A percentile compares a stretch with the other conserved stretches of the same genome.
phyloP scores from a whole-genome alignment of 2,113 vertebrate species.

The Platycercus adscitus region DNA sequence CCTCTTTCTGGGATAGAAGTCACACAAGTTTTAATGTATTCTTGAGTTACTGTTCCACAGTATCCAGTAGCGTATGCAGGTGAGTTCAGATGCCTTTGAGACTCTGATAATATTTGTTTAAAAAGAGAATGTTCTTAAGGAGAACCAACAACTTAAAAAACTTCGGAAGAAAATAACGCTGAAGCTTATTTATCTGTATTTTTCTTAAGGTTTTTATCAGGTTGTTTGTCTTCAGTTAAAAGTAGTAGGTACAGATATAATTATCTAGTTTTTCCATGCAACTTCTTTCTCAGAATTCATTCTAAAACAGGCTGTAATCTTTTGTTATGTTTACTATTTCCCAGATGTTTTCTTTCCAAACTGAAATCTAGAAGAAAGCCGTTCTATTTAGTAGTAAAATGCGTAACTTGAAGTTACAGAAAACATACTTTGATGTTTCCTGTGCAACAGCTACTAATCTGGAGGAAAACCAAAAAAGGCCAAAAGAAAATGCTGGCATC shows the following conservation, averaged over 20 bases:
- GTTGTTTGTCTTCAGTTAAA: not conserved
- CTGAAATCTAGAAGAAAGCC: not conserved
- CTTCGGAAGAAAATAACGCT: not conserved
- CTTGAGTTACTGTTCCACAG: not conserved
- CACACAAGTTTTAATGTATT: not conserved
- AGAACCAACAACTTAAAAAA: not conserved
- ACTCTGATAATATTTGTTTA: not conserved
- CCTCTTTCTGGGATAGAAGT: not conserved
- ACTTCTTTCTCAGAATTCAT: not conserved
- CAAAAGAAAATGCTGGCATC: not conserved
- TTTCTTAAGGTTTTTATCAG: not conserved
- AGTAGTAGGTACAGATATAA: not conserved
- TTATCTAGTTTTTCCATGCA: not conserved
- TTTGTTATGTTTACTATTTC: not conserved
- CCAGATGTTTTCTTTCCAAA: not conserved
- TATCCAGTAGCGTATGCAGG: not conserved
- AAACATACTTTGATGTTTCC: not conserved
- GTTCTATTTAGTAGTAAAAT: not conserved
- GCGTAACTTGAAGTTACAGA: not conserved
- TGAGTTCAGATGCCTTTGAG: not conserved
- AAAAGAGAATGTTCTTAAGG: not conserved
- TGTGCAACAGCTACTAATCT: not conserved
- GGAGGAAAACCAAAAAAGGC: not conserved
- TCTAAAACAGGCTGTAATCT: not conserved
- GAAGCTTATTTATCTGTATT: not conserved